Conservation (phyloP, 2,113 vertebrate species). For the Arizona elegans region DNA sequence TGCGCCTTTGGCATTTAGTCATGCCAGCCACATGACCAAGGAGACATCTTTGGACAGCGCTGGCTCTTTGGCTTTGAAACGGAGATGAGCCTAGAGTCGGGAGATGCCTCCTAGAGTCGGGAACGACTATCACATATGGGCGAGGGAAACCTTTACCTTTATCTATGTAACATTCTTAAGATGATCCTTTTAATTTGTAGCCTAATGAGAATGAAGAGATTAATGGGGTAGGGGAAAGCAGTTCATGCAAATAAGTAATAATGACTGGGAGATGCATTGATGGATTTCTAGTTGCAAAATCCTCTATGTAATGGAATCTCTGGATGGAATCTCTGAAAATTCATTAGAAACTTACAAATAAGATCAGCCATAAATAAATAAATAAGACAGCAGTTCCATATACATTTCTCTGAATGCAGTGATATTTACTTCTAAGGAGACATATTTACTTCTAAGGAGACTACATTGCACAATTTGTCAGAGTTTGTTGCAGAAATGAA, state of each 20-base stretch:
- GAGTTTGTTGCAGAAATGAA: no score
- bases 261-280: neutral
- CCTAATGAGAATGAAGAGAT: neutral
- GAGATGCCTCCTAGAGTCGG: no score
- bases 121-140: no score
- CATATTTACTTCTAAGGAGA: neutral
- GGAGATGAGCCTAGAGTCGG: no score
- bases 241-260: neutral
- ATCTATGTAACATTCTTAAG: neutral
- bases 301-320: neutral
- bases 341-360: neutral
- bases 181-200: neutral
- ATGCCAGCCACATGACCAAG: no score
- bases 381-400: neutral
- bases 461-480: neutral
- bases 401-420: neutral
- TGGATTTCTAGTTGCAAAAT: neutral
- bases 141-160: no score
- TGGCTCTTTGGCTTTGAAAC: no score
- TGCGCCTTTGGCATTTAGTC: no score
- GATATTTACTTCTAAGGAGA: neutral
- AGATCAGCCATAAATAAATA: neutral
- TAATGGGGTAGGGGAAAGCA: neutral
- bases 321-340: neutral
- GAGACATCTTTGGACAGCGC: no score